Evolutionary conservation across 2,888 invertebrate species (phyloP), one percentile per base, ranked within the genome.

Genomic region (Nephrotoma guestfalica): DNA sequence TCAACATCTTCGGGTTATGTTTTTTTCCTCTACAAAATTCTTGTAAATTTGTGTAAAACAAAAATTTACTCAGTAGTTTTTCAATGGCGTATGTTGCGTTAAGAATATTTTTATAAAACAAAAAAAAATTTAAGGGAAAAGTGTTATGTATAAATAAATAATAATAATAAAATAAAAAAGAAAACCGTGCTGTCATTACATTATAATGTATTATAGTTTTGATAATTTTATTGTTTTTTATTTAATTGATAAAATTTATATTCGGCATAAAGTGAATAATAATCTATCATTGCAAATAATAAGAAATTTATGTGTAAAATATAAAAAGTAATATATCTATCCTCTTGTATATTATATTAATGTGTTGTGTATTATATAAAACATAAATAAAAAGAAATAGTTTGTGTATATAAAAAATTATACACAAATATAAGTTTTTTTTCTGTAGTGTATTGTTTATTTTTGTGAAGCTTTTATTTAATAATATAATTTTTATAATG

Each of bases 51-150:
- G 84, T 84, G 15, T 84, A 84, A 41, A 84, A 84, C 41, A 41
- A 84, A 84, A 84, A 41, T 84, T 84, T 84, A 41, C 84, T 84
- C 84, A 84, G 84, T 84, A 84, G 84, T 84, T 84, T 84, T 84
- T 84, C 84, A 84, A 84, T 84, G 84, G 84, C 84, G 84, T 84
- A 84, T 84, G 84, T 84, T 84, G 84, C 41, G 84, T 84, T 84
- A 84, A 84, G 84, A 84, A 84, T 41, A 41, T 41, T 84, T 84
- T 41, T 84, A 84, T 71, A 30, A 71, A 71, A 71, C 30, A 71
- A 71, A 71, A 71, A 71, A 30, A 71, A 51, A 51, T 30, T 71
- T 71, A 71, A 71, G 30, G 7, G 18, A 57, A 57, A 57, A 57
- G 57, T 57, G 57, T 57, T 51, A 57, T 57, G 18, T 71, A 71